Evolutionary conservation across 1,140 invertebrate genomes (phyloP), one percentile per base, ranked within the genome.

Genomic region (Polypedilum pembai): DNA sequence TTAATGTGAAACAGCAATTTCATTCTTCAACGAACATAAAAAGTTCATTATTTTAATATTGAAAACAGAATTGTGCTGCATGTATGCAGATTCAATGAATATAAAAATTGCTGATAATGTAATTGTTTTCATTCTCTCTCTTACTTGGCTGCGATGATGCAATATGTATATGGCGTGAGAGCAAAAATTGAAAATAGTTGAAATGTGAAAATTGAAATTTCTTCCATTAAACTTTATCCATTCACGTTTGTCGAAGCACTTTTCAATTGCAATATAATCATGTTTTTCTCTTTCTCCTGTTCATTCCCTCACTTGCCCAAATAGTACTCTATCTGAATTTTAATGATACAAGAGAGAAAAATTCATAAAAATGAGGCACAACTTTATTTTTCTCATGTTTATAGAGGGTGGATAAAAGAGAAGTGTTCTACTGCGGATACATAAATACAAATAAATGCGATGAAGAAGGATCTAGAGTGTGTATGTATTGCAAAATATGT

Each of bases 31-130:
- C 24, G 24, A 33, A 33, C 24, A 33, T 5, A 33, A 1, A 33
- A 33, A 33, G 24, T 5, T 33, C 24, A 33, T 33, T 33, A 33
- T 33, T n/a, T n/a, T 33, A 33, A 33, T 33, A 33, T 33, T 33
- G 24, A 33, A 5, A 33, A 1, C 24, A 33, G 5, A 33, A 33
- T 33, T 3, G 5, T 33, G 1, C 24, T 33, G 24, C 24, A 33
- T 33, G 24, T 33, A 33, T 56, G n/a, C 45, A 15, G 12, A 56
- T n/a, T 56, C 45, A 56, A 56, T 56, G 45, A 56, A 56, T 20
- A 69, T 18, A 69, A 18, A 69, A 69, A 69, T 69, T 69, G 65
- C 65, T 69, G 65, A 69, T 69, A 69, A 69, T 20, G 65, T 69
- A 69, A 69, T 69, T 69, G 65, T 69, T 69, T 69, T 18, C 18